Evolutionary conservation across 2,113 vertebrate species (phyloP), one percentile per base, ranked within the genome.

Genomic region (Hiodon alosoides): DNA sequence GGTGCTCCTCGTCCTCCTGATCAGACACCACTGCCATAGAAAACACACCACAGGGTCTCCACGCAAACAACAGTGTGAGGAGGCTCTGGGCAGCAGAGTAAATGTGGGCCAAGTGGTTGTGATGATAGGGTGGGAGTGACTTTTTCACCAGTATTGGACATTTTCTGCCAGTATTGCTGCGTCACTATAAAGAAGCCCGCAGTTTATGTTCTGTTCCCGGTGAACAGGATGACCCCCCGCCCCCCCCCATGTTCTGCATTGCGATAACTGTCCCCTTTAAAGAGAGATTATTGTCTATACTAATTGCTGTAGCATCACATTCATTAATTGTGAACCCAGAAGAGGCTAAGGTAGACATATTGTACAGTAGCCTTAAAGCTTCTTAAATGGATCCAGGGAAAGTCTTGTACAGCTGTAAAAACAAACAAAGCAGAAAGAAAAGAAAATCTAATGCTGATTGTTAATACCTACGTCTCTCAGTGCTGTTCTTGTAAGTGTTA

Each of bases 401-500:
- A 69, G 76, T 69, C 73, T 83, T 81, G 89, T 83, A 84, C 86
- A 85, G 86, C 87, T 88, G 87, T 91, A 84, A 79, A 75, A 88
- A 79, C 86, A 59, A 59, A 77, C 80, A 79, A 79, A 73, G 83
- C 84, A 31, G 31, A 31, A 31, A 31, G 31, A 31, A 31, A 31
- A 31, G 31, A 31, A 31, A 31, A 31, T 31, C 79, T 79, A 87
- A 85, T 88, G 85, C 87, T 79, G 75, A 86, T 81, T 90, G 83
- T 90, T 88, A 86, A 86, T 90, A 87, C 54, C 69, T 16, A 58
- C 64, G 69, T 60, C 54, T 77, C 67, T 90, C 86, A 84, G 88
- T 91, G 86, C 86, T 87, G 86, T 91, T 90, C 85, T 85, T 86
- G 81, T 91, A 84, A 85, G 89, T 90, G 87, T 90, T 89, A 87